Evolutionary conservation across 2,888 invertebrate genomes (phyloP).

Genomic region (Dichetophora obliterata): DNA sequence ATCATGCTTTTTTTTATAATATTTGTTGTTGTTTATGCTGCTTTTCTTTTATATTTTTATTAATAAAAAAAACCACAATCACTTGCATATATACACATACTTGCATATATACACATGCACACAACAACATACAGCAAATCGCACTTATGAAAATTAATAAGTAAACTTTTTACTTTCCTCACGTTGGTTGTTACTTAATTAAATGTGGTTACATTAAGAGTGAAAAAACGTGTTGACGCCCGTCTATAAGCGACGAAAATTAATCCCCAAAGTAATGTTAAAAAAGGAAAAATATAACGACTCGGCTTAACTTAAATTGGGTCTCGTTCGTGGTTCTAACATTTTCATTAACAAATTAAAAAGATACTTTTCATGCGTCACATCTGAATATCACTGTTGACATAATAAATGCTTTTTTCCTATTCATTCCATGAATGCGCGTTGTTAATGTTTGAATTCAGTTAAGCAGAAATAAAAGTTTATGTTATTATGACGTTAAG

Average conservation of each 20-base stretch:
- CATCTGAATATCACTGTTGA: neutral
- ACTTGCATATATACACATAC: too few species aligned
- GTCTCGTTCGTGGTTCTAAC: neutral
- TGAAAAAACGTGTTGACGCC: constrained; percentile 48
- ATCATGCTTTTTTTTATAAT: constrained; percentile 34
- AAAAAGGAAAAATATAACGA: neutral
- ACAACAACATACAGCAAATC: constrained; percentile 59
- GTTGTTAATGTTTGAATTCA: too few species aligned
- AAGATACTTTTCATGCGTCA: neutral
- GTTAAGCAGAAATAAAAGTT: too few species aligned
- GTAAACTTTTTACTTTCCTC: constrained; percentile 57
- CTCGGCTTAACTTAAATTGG: too few species aligned
- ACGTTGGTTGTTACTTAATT: constrained; percentile 35
- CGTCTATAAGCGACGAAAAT: neutral
- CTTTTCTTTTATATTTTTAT: neutral
- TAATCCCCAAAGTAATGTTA: neutral
- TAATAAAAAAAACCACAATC: too few species aligned
- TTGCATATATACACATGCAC: too few species aligned
- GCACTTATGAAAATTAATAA: constrained; percentile 67
- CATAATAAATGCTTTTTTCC: too few species aligned
- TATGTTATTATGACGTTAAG: too few species aligned
- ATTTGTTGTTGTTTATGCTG: constrained; percentile 12
- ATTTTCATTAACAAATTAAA: constrained; percentile 30
- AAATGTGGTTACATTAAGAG: constrained; percentile 50
- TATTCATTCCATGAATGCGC: too few species aligned